Percentiles rank a stretch among this genome's conserved stretches.
Evolutionary conservation across 2,113 vertebrate species (phyloP).

Genomic region (Eurystomus gularis): DNA sequence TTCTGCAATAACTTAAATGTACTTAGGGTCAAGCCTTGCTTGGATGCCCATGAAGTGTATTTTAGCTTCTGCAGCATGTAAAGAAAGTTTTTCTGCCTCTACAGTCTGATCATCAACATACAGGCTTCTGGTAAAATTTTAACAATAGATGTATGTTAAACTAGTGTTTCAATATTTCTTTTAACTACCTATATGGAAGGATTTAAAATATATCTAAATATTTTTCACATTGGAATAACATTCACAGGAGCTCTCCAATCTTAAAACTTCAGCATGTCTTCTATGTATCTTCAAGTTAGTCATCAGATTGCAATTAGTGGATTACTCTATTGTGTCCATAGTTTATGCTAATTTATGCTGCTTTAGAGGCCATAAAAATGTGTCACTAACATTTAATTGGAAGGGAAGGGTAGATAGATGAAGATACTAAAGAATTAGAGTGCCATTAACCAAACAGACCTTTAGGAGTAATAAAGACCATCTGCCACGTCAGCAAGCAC

Average conservation of each 20-base stretch:
- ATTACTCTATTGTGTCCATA: conserved; percentile 51
- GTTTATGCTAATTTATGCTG: conserved; percentile 68
- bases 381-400: conserved; percentile 73
- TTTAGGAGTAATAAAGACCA: conserved; percentile 73
- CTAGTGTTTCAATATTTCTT: neutral
- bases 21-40: neutral
- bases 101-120: neutral
- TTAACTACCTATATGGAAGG: neutral
- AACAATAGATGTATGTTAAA: neutral
- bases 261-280: neutral
- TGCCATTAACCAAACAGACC: conserved; percentile 72
- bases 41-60: neutral
- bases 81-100: neutral
- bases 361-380: conserved; percentile 72
- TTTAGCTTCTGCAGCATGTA: neutral
- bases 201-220: neutral
- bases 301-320: conserved; percentile 9
- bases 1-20: neutral
- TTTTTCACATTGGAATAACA: neutral
- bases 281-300: neutral
- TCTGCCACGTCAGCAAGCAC: conserved; percentile 56
- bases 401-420: conserved; percentile 66
- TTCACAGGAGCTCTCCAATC: neutral
- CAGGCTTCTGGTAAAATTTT: neutral
- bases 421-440: conserved; percentile 70